Percentiles rank a stretch among this genome's conserved stretches.
Evolutionary conservation across 2,113 vertebrate genomes (phyloP).

Genomic region (Pogonocichla stellata): DNA sequence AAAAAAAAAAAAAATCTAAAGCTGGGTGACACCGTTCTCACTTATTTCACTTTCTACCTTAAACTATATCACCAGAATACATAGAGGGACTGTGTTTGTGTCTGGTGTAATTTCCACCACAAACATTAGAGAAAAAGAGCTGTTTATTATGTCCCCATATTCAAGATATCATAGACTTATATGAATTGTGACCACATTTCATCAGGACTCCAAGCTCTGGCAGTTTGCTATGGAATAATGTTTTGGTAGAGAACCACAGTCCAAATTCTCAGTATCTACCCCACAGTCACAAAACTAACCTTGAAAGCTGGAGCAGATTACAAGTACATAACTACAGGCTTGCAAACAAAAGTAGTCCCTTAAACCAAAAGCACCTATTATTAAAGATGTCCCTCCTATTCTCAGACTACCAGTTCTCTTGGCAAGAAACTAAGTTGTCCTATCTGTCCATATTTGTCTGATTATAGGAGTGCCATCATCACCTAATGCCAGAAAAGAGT

Average conservation of each 20-base stretch:
- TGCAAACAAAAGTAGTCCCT: neutral
- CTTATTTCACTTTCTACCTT: neutral
- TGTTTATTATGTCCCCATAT: neutral
- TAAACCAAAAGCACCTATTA: neutral
- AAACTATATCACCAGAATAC: neutral
- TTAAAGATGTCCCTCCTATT: neutral
- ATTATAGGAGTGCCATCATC: neutral
- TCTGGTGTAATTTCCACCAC: neutral
- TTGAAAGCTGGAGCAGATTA: neutral
- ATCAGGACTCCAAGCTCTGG: neutral
- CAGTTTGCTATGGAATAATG: neutral
- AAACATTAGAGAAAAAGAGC: neutral
- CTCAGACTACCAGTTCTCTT: neutral
- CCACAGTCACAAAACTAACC: neutral
- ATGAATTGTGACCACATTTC: neutral
- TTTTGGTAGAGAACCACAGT: neutral
- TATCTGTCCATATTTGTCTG: accelerated
- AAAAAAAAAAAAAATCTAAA: neutral
- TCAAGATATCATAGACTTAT: neutral
- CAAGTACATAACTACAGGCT: neutral
- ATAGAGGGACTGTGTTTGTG: accelerated
- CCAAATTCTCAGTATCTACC: neutral
- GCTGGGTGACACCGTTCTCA: neutral
- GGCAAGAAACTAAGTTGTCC: neutral
- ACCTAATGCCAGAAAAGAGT: neutral